These are phyloP conservation scores for Anarhynchus alexandrinus DNA, from an alignment of 2,113 vertebrate species.

Conservation along the genomic window DNA sequence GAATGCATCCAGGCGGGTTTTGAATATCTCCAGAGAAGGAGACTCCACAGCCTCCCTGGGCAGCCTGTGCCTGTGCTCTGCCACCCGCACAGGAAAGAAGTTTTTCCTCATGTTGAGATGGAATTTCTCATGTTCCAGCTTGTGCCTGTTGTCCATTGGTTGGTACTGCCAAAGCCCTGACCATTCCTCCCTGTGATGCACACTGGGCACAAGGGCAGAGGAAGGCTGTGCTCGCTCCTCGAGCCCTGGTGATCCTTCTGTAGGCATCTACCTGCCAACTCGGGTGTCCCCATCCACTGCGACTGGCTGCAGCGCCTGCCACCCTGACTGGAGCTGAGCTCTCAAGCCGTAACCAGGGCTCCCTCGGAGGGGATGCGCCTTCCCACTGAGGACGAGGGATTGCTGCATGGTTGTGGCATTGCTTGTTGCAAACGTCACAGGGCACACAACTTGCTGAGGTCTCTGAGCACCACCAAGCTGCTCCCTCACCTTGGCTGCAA, in stretches of 20 bases:
- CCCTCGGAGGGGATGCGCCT: neutral
- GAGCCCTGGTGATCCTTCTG: neutral
- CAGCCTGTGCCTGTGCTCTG: too few relatives aligned
- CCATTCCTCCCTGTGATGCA: neutral
- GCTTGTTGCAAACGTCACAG: accelerated
- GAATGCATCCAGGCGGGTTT: too few relatives aligned
- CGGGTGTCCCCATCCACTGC: neutral
- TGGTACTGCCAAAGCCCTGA: neutral
- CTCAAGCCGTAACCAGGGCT: neutral
- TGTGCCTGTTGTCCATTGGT: too few relatives aligned
- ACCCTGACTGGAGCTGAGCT: neutral
- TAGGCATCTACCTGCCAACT: neutral
- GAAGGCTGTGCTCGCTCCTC: neutral
- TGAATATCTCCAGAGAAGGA: too few relatives aligned
- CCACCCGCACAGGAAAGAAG: too few relatives aligned
- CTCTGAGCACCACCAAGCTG: neutral
- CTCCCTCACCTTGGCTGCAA: neutral
- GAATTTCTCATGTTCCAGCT: too few relatives aligned
- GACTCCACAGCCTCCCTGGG: too few relatives aligned
- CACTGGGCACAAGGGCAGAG: neutral
- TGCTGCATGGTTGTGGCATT: neutral
- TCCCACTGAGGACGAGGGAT: accelerated
- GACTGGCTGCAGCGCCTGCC: neutral
- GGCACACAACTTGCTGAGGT: neutral
- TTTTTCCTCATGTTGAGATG: too few relatives aligned